Conservation (phyloP, 2,888 invertebrate species). For the Drosophila kuntzei region DNA sequence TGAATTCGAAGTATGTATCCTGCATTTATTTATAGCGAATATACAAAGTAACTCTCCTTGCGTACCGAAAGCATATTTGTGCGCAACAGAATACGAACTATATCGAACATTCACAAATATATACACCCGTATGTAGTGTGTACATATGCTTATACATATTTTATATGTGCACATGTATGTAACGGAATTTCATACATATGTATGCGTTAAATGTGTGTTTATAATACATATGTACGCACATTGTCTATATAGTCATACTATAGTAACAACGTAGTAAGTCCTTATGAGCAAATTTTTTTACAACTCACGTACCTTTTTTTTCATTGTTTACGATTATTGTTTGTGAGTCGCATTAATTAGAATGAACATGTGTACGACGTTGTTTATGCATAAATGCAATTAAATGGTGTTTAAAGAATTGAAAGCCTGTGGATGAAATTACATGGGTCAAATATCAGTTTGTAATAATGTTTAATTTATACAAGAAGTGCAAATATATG, state of each 20-base stretch:
- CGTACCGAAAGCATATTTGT: constrained; percentile 2
- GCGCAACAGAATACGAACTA: constrained; percentile 2
- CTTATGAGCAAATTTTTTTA: constrained; percentile 23
- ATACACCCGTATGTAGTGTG: constrained; percentile 25
- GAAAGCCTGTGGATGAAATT: constrained; percentile 14
- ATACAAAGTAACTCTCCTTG: constrained; percentile 8
- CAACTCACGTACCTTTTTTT: background rate
- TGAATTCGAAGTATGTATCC: constrained; percentile 56
- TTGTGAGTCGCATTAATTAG: constrained; percentile 4
- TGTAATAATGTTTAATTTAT: constrained; percentile 1
- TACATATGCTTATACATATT: constrained; percentile 37
- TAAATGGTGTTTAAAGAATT: constrained; percentile 9
- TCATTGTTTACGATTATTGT: constrained; percentile 11
- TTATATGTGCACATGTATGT: constrained; percentile 39
- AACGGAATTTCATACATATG: constrained; percentile 25
- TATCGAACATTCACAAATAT: constrained; percentile 20
- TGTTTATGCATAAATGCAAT: constrained; percentile 10
- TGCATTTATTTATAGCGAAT: constrained; percentile 33
- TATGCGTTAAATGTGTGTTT: constrained; percentile 24
- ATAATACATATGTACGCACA: constrained; percentile 21
- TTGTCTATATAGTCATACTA: constrained; percentile 24
- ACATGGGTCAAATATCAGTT: background rate
- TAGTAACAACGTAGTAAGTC: constrained; percentile 42
- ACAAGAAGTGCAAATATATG: constrained; percentile 10
- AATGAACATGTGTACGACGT: constrained; percentile 3